Evolutionary conservation across 2,888 invertebrate genomes (phyloP).

Genomic region (Stenotaenia linearis): DNA sequence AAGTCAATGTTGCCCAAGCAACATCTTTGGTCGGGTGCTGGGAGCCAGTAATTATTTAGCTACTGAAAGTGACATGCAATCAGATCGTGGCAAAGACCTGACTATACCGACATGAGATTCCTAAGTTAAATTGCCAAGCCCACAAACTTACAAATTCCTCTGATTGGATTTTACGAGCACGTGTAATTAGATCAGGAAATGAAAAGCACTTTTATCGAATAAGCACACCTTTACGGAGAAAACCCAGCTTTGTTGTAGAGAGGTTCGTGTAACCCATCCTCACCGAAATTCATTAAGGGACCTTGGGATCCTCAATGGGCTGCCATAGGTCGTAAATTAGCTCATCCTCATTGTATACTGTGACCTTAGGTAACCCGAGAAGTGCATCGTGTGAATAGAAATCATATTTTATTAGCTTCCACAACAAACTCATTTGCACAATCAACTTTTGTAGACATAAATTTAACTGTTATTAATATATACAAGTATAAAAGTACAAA

Average conservation of each 20-base stretch:
- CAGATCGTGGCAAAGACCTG: slow-evolving; percentile 21
- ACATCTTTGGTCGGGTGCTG: slow-evolving; percentile 26
- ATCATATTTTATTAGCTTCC: slow-evolving; percentile 26
- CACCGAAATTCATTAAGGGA: slow-evolving; percentile 26
- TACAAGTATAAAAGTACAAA: not conserved
- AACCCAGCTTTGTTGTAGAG: not conserved
- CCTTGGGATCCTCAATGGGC: slow-evolving; percentile 20
- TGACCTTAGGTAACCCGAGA: slow-evolving; percentile 26
- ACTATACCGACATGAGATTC: slow-evolving; percentile 2
- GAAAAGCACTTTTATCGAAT: slow-evolving; percentile 11
- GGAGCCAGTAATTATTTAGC: slow-evolving; percentile 26
- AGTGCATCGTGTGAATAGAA: slow-evolving; percentile 21
- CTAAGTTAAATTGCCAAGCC: slow-evolving; percentile 5
- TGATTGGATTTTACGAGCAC: slow-evolving; percentile 17
- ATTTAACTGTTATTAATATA: slow-evolving; percentile 10
- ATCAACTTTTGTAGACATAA: slow-evolving; percentile 19
- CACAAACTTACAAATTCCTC: not conserved
- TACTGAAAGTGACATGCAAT: slow-evolving; percentile 26
- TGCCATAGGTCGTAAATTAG: slow-evolving; percentile 22
- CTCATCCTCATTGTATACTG: slow-evolving; percentile 20
- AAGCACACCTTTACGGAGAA: slow-evolving; percentile 2
- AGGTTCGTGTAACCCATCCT: slow-evolving; percentile 19
- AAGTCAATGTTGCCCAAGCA: slow-evolving; percentile 26
- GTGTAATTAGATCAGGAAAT: slow-evolving; percentile 13
- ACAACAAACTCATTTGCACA: slow-evolving; percentile 26